These are phyloP conservation scores for Telmatochromis sp. DNA, from an alignment of 2,113 vertebrate species.

Conservation along the genomic window DNA sequence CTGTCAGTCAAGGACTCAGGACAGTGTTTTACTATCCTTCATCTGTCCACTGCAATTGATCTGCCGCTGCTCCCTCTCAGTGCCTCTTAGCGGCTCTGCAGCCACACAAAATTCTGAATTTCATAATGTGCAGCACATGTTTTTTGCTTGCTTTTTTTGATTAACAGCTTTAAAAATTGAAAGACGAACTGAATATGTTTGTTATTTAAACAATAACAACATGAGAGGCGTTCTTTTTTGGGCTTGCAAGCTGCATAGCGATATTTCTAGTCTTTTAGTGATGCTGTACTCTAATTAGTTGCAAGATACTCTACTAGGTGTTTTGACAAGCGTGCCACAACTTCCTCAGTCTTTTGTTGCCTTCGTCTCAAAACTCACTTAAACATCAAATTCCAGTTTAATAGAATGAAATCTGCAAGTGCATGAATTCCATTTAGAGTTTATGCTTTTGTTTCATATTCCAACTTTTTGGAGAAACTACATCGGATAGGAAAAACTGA, in stretches of 20 bases:
- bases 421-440: background rate
- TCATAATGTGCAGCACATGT: background rate
- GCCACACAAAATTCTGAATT: background rate
- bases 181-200: background rate
- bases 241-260: background rate
- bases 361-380: background rate
- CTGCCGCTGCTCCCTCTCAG: background rate
- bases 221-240: background rate
- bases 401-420: background rate
- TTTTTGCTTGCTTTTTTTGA: background rate
- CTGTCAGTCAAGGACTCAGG: constrained; percentile 4
- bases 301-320: background rate
- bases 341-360: background rate
- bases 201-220: background rate
- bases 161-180: background rate
- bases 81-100: background rate
- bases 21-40: background rate
- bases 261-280: background rate
- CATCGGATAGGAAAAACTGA: background rate
- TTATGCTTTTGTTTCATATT: background rate
- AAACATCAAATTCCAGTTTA: background rate
- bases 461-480: background rate
- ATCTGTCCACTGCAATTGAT: background rate
- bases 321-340: background rate
- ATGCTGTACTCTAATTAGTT: background rate